Percentiles rank a stretch among this genome's conserved stretches.
phyloP scores from a whole-genome alignment of 2,113 vertebrate genomes.

The Puma concolor region DNA sequence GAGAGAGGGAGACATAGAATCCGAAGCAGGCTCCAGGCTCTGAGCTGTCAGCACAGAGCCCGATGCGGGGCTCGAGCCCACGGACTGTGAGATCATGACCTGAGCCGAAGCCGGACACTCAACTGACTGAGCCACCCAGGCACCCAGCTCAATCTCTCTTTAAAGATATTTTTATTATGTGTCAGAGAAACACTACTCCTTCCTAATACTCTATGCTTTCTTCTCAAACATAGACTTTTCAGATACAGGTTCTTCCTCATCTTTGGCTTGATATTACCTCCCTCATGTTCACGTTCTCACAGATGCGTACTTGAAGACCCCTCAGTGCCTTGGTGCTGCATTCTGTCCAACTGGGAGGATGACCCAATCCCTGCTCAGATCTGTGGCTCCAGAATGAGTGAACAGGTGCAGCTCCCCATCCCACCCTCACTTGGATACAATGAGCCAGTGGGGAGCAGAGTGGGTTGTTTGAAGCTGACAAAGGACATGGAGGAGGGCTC shows the following conservation, averaged over 20 bases:
- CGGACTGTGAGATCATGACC: no score
- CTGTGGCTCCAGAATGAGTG: neutral
- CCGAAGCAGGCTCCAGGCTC: no score
- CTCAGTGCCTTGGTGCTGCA: neutral
- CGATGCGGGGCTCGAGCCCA: no score
- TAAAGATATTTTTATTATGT: neutral
- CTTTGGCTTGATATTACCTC: neutral
- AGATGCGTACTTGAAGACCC: neutral
- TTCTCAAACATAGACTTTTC: neutral
- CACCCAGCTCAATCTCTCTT: neutral
- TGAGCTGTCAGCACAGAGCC: no score
- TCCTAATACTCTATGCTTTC: neutral
- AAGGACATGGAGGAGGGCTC: neutral
- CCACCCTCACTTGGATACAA: neutral
- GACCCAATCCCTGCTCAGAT: neutral
- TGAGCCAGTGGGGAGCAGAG: neutral
- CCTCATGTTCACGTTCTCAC: neutral
- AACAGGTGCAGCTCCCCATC: neutral
- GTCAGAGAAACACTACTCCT: neutral
- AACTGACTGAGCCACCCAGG: no score
- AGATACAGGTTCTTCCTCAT: neutral
- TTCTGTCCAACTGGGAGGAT: neutral
- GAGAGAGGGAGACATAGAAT: no score
- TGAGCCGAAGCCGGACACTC: no score
- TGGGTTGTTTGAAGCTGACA: neutral